Conservation (phyloP, 2,888 invertebrate genomes). For the Eurytoma californica region DNA sequence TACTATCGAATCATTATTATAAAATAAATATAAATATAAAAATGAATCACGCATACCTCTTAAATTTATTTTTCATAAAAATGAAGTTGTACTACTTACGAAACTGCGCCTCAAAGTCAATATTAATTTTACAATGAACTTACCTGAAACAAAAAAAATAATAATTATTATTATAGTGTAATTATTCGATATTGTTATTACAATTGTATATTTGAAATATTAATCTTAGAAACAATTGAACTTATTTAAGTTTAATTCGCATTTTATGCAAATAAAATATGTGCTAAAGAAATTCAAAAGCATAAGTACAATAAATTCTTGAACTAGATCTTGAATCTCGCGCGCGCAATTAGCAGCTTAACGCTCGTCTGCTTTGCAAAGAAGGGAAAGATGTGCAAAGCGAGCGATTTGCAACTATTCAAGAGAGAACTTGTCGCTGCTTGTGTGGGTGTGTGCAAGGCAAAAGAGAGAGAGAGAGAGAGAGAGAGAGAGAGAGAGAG, state of each 20-base stretch:
- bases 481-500: background rate
- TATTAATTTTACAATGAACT: background rate
- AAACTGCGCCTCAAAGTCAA: too few species aligned
- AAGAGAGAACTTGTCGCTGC: background rate
- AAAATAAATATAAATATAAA: too few species aligned
- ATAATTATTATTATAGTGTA: background rate
- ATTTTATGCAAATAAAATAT: too few species aligned
- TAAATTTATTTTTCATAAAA: too few species aligned
- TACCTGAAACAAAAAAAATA: conserved; percentile 46
- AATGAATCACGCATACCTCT: too few species aligned
- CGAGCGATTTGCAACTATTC: conserved; percentile 28
- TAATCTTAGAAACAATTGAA: too few species aligned
- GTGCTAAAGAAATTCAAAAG: too few species aligned
- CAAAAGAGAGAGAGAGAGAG: background rate
- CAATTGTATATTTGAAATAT: too few species aligned
- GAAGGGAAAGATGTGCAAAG: conserved; percentile 12
- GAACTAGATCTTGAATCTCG: conserved; percentile 42
- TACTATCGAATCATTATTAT: too few species aligned
- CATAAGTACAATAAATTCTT: background rate
- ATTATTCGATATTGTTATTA: background rate
- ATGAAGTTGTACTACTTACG: too few species aligned
- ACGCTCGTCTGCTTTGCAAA: background rate
- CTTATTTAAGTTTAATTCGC: too few species aligned
- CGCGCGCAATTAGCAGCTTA: conserved; percentile 29
- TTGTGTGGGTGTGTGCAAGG: conserved; percentile 7